Conservation (phyloP, 2,113 vertebrate genomes). For the Leptocoma aspasia region DNA sequence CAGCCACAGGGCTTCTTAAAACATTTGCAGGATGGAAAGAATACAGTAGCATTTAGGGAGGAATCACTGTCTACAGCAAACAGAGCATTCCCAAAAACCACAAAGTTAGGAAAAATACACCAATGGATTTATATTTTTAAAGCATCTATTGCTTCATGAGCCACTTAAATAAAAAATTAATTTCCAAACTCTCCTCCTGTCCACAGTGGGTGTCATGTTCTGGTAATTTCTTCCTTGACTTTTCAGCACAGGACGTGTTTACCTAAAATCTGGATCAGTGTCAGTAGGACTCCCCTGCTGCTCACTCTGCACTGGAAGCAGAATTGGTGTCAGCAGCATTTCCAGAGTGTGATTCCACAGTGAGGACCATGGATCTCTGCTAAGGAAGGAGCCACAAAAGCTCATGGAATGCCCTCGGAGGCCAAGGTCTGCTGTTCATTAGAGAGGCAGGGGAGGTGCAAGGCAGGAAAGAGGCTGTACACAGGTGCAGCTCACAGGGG, state of each 20-base stretch:
- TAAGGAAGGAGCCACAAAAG: neutral
- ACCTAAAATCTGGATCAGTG: neutral
- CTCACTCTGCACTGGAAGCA: neutral
- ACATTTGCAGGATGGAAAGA: neutral
- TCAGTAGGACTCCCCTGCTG: neutral
- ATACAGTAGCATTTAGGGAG: neutral
- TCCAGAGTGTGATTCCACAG: neutral
- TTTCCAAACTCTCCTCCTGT: neutral
- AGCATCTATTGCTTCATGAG: neutral
- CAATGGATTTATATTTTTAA: neutral
- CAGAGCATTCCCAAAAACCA: neutral
- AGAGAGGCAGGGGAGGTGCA: neutral
- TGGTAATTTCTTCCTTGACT: neutral
- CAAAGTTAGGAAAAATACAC: neutral
- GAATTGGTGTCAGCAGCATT: neutral
- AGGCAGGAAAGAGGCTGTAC: neutral
- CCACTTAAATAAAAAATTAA: neutral
- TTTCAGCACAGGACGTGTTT: neutral
- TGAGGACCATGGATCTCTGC: rapidly evolving
- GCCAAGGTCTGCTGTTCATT: neutral
- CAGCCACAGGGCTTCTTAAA: neutral
- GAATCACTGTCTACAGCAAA: neutral
- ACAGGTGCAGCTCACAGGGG: neutral
- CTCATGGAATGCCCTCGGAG: neutral
- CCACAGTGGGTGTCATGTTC: neutral